Percentiles rank a stretch among this genome's conserved stretches.
Evolutionary conservation across 1,140 invertebrate genomes (phyloP).

Genomic region (Campodea augens): DNA sequence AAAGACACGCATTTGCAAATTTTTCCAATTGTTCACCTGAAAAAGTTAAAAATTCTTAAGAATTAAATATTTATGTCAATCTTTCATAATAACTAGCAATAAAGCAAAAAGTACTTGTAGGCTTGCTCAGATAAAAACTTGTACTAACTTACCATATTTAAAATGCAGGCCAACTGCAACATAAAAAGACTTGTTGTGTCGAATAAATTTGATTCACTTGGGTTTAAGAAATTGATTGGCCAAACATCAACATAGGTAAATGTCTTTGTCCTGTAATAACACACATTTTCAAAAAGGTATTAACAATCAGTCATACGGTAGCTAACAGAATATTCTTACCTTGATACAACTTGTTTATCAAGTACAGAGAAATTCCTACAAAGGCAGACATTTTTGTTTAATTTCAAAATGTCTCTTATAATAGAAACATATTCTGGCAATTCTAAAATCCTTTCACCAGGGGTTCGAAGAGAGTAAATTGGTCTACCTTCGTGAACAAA

Average conservation of each 20-base stretch:
- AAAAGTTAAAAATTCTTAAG: conserved; percentile 6
- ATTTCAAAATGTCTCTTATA: conserved; percentile 62
- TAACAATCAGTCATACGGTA: conserved; percentile 1
- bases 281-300: background rate
- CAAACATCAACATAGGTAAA: conserved; percentile 87
- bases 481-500: background rate
- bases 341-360: conserved; percentile 47
- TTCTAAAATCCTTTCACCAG: conserved; percentile 17
- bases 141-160: conserved; percentile 55
- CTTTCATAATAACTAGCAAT: background rate
- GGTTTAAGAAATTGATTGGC: conserved; percentile 76
- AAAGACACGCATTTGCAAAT: conserved; percentile 60
- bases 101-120: background rate
- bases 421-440: conserved; percentile 68
- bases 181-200: conserved; percentile 82
- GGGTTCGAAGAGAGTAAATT: conserved; percentile 17
- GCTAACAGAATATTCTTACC: conserved; percentile 31
- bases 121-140: background rate
- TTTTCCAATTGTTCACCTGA: conserved; percentile 47
- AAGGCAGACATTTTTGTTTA: conserved; percentile 88
- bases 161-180: conserved; percentile 89
- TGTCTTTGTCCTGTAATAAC: conserved; percentile 15
- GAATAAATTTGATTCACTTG: conserved; percentile 51
- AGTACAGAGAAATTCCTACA: conserved; percentile 77
- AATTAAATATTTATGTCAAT: background rate